A percentile compares a stretch with the other conserved stretches of the same genome.
Conservation (phyloP, 2,888 invertebrate genomes). For the Melieria picta region DNA sequence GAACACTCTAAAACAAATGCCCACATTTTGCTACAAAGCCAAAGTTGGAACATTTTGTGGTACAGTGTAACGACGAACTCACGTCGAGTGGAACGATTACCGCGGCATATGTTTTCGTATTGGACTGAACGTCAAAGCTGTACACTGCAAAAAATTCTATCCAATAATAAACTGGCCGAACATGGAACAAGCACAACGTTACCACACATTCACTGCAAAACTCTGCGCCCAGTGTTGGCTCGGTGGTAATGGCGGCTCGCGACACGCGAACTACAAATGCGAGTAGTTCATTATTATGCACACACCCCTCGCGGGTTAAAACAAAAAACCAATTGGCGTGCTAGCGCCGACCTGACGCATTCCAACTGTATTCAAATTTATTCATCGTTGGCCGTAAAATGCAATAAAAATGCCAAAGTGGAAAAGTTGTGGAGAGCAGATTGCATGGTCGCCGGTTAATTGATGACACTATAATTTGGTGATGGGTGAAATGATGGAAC, state of each 20-base stretch:
- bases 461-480: slow-evolving; percentile 34
- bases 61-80: no score
- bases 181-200: background rate
- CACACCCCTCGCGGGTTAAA: slow-evolving; percentile 44
- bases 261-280: slow-evolving; percentile 44
- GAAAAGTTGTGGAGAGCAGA: background rate
- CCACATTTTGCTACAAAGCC: no score
- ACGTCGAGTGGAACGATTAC: no score
- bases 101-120: background rate
- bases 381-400: slow-evolving; percentile 48
- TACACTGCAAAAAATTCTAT: background rate
- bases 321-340: slow-evolving; percentile 52
- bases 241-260: slow-evolving; percentile 46
- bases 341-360: slow-evolving; percentile 36
- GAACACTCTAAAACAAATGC: background rate
- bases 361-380: slow-evolving; percentile 48
- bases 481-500: background rate
- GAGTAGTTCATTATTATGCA: slow-evolving; percentile 46
- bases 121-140: background rate
- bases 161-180: background rate
- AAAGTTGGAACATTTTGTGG: no score
- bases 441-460: slow-evolving; percentile 22
- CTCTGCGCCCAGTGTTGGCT: slow-evolving; percentile 2
- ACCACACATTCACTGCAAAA: background rate
- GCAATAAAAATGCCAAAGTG: slow-evolving; percentile 26